Conservation (phyloP, 2,797 vertebrate genomes). For the Limnodromus scolopaceus region DNA sequence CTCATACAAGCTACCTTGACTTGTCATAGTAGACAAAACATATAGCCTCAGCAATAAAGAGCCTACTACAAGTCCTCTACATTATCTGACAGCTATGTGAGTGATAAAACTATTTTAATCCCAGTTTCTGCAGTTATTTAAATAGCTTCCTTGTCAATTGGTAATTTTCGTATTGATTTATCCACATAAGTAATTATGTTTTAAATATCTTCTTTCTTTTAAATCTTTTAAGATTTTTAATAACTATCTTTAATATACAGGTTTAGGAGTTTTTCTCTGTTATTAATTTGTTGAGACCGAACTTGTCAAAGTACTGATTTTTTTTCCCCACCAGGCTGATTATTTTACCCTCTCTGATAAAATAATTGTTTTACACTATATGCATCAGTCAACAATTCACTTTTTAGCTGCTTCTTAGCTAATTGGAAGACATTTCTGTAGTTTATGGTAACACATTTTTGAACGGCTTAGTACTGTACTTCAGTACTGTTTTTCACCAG, state of each 20-base stretch:
- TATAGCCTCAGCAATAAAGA: not conserved
- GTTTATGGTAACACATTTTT: not conserved
- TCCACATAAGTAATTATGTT: not conserved
- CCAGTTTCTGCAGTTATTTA: not conserved
- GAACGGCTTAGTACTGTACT: not conserved
- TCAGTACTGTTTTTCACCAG: not conserved
- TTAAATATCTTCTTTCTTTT: not conserved
- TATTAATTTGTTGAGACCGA: not conserved
- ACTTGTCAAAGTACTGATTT: not conserved
- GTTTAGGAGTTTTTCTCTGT: not conserved
- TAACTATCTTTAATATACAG: not conserved
- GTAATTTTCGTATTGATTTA: constrained; percentile 13
- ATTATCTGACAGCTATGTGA: not conserved
- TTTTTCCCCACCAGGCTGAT: not conserved
- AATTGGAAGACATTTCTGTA: not conserved
- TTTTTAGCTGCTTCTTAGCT: not conserved
- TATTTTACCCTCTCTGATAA: not conserved
- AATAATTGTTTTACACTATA: not conserved
- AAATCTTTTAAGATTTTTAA: not conserved
- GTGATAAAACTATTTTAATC: not conserved
- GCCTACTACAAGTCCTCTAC: not conserved
- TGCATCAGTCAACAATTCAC: not conserved
- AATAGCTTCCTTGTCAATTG: constrained; percentile 10
- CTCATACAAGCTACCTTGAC: not conserved
- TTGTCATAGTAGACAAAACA: not conserved